Base-by-base conservation (phyloP, 1,140 invertebrate genomes). In the Microvelia longipes region DNA sequence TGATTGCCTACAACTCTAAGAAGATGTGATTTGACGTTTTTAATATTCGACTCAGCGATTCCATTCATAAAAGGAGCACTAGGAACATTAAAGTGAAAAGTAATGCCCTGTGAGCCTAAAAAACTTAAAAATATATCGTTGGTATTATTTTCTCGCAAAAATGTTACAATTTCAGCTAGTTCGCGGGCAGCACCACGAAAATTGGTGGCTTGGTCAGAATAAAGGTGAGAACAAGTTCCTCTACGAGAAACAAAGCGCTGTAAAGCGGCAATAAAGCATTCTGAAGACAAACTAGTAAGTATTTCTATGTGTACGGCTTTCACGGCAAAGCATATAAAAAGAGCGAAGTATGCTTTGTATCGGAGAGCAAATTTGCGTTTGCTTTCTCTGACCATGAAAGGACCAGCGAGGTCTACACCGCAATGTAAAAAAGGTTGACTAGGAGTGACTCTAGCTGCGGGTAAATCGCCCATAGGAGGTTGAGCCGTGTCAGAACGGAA, bases 141-240 rank as follows among this genome's bases (percentile, higher is more conserved):
- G 35, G 35, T 11, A 50, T 50, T 5, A 19, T 50, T 19, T 11
- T 50, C 19, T 11, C 35, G 35, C 5, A 50, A 19, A 50, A 50
- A 50, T 11, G 5, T 50, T 11, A 50, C 19, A 11, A 50, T 50
- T 74, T 73, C 71, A 26, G 65, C 27, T 13, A 78, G 61, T 68
- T 77, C 70, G 0, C 73, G 75, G 66, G 76, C 72, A 28, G 76
- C 76, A 5, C 77, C 76, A 15, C 75, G 63, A 69, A 80, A 80
- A 68, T 77, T 80, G 0, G 76, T 78, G 0, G 75, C 79, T 69
- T 77, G 76, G 70, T 81, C 80, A 25, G 69, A 71, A 68, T 75
- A 77, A 0, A 81, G 73, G 1, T 67, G 67, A 0, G 60, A 28
- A 14, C 74, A 75, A 50, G 70, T 29, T 24, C 78, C 77, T 35